These are phyloP conservation scores for Poecilia picta DNA, from an alignment of 2,797 vertebrate genomes.

Conservation along the genomic window DNA sequence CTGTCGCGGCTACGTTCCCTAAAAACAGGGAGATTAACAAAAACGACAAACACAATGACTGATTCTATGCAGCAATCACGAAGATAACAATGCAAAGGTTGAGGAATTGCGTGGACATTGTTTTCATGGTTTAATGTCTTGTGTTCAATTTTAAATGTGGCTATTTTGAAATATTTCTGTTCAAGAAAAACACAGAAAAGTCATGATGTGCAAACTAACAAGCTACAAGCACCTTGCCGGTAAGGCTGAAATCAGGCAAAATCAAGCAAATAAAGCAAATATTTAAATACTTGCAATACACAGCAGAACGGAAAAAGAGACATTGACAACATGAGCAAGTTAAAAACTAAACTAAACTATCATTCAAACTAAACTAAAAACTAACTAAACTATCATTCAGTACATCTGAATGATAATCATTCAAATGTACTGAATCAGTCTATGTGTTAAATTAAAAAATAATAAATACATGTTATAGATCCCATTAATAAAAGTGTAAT, in stretches of 20 bases:
- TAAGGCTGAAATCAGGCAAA: not conserved
- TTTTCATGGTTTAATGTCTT: not conserved
- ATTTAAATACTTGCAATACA: not conserved
- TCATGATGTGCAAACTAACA: not conserved
- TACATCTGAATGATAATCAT: not conserved
- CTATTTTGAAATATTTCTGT: not conserved
- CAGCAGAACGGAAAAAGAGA: not conserved
- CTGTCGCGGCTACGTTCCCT: slow-evolving; percentile 88
- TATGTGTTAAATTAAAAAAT: not conserved
- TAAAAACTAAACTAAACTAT: not conserved
- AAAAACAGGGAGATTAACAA: slow-evolving; percentile 4
- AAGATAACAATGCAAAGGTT: no score
- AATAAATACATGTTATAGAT: not conserved
- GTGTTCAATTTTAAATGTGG: not conserved
- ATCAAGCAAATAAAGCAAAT: not conserved
- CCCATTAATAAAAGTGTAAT: not conserved
- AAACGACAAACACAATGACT: slow-evolving; percentile 1
- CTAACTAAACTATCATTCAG: no score
- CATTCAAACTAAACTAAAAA: no score
- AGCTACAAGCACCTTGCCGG: not conserved
- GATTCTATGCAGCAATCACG: not conserved
- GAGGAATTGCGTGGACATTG: not conserved
- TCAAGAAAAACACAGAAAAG: not conserved
- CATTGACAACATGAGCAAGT: not conserved
- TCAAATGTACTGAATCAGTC: not conserved